Conservation (phyloP, 2,113 vertebrate genomes). For the Dasypus novemcinctus region DNA sequence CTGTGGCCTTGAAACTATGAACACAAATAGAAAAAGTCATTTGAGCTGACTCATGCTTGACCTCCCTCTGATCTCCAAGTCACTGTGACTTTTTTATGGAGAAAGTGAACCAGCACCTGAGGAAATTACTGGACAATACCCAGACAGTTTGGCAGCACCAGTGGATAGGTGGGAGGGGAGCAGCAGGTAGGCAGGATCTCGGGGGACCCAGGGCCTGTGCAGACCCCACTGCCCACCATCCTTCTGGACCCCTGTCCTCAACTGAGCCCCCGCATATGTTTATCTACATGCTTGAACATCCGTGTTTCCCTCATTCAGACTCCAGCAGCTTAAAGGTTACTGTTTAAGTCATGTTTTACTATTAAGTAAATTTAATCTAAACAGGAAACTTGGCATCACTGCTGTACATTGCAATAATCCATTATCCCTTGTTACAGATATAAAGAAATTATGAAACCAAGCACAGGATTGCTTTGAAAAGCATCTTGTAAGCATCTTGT, state of each 20-base stretch:
- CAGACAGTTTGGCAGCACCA: neutral
- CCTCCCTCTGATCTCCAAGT: neutral
- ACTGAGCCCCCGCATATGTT: neutral
- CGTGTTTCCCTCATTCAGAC: neutral
- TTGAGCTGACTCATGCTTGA: neutral
- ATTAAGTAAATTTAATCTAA: neutral
- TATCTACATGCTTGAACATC: neutral
- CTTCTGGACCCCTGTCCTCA: neutral
- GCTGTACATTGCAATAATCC: neutral
- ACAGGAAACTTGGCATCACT: neutral
- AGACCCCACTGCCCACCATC: neutral
- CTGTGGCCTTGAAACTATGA: neutral
- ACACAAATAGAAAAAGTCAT: fast-evolving
- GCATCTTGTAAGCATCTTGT: no score
- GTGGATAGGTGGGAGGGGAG: neutral
- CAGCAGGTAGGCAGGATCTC: no score
- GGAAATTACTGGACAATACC: neutral
- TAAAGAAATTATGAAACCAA: neutral
- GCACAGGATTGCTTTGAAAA: neutral
- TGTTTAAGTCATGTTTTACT: neutral
- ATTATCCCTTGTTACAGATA: neutral
- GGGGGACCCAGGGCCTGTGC: neutral
- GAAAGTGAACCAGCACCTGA: neutral
- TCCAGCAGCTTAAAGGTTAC: neutral
- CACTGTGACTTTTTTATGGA: neutral